phyloP scores from a whole-genome alignment of 1,140 invertebrate species.

The Microplitis demolitor region DNA sequence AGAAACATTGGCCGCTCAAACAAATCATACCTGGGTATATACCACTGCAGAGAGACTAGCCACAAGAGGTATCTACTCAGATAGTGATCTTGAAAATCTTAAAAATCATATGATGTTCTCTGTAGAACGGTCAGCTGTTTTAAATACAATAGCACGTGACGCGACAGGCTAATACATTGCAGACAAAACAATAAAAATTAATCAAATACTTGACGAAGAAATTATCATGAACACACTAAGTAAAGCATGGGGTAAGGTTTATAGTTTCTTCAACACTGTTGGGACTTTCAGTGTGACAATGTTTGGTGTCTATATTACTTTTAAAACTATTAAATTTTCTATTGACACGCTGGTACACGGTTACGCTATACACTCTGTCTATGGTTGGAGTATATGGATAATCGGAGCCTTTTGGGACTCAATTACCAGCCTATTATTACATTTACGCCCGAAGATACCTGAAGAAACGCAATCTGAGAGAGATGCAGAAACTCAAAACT shows the following conservation, averaged over 20 bases:
- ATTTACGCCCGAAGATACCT: not conserved
- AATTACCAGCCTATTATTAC: conserved; percentile 19
- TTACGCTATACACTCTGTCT: too few relatives aligned
- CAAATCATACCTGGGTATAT: conserved; percentile 31
- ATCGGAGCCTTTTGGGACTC: too few relatives aligned
- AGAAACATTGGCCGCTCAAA: conserved; percentile 28
- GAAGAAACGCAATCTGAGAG: too few relatives aligned
- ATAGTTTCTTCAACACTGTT: not conserved
- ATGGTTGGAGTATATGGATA: too few relatives aligned
- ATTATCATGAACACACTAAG: not conserved
- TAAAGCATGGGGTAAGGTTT: conserved; percentile 21
- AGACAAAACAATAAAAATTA: not conserved
- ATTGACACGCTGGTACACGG: too few relatives aligned
- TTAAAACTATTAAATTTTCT: too few relatives aligned
- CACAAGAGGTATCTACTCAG: conserved; percentile 13
- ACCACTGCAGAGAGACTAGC: conserved; percentile 15
- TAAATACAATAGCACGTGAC: conserved; percentile 30
- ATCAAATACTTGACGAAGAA: conserved; percentile 15
- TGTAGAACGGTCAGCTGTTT: conserved; percentile 25
- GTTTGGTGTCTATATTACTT: too few relatives aligned
- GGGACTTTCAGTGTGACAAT: too few relatives aligned
- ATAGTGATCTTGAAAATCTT: not conserved
- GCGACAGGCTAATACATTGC: not conserved
- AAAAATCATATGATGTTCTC: conserved; percentile 28
- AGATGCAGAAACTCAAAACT: too few relatives aligned